Conservation (phyloP, 2,888 invertebrate species). For the Pachycephus smyrnensis region DNA sequence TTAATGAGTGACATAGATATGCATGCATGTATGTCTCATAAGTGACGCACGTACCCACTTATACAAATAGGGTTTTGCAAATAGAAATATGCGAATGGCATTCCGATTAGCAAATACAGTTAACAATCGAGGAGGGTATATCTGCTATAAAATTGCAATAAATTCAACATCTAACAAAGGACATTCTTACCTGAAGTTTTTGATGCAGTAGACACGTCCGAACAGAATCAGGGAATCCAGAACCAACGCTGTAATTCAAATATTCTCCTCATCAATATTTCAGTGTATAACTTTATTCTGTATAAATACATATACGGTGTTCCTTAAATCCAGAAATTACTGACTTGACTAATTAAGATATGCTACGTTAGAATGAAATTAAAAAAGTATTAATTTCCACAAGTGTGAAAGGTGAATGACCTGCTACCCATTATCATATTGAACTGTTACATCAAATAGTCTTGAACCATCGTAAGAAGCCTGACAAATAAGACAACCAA, state of each 20-base stretch:
- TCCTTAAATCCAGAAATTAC: neutral
- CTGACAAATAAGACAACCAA: neutral
- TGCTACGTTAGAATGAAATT: neutral
- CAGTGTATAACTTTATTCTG: neutral
- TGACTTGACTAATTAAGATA: neutral
- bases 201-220: slow-evolving; percentile 93
- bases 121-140: neutral
- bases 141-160: neutral
- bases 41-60: neutral
- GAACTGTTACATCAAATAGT: neutral
- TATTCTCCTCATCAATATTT: neutral
- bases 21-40: neutral
- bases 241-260: slow-evolving; percentile 75
- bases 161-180: neutral
- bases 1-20: neutral
- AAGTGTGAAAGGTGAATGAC: neutral
- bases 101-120: neutral
- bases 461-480: neutral
- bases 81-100: slow-evolving; percentile 5
- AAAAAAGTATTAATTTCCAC: neutral
- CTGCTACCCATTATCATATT: neutral
- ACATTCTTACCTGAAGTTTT: slow-evolving; percentile 81
- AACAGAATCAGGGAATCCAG: slow-evolving; percentile 84
- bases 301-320: neutral
- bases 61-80: neutral